Evolutionary conservation across 2,797 vertebrate genomes (phyloP).

Genomic region (Xerus rutilus): DNA sequence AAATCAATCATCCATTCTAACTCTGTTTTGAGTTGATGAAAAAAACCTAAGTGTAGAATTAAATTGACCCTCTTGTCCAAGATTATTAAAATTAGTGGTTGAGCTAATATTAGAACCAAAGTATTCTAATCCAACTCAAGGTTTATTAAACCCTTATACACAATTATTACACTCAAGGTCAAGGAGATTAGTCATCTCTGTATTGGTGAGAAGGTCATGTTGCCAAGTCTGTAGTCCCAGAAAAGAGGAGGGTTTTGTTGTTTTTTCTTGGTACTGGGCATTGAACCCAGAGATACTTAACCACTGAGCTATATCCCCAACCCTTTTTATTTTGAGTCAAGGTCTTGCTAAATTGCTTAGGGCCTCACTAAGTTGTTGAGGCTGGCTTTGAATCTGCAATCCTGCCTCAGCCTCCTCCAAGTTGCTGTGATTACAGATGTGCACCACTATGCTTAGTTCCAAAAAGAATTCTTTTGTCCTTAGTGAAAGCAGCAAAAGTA

Average conservation of each 20-base stretch:
- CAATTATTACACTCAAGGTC: not conserved
- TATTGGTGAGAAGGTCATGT: not conserved
- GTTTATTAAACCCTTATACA: not conserved
- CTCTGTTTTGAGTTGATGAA: not conserved
- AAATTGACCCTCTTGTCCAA: not conserved
- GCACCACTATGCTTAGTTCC: too few species aligned
- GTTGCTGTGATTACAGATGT: too few species aligned
- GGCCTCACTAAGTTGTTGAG: too few species aligned
- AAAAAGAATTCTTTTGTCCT: not conserved
- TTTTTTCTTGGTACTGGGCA: too few species aligned
- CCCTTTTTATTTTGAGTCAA: too few species aligned
- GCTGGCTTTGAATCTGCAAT: too few species aligned
- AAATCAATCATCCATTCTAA: not conserved
- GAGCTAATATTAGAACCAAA: not conserved
- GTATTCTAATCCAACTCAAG: not conserved
- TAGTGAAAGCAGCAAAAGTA: not conserved
- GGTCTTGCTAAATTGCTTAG: too few species aligned
- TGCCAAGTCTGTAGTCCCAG: not conserved
- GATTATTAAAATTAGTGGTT: slow-evolving; percentile 4
- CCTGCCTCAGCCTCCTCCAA: too few species aligned
- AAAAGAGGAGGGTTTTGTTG: not conserved
- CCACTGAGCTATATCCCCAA: too few species aligned
- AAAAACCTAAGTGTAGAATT: slow-evolving; percentile 10
- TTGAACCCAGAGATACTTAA: too few species aligned
- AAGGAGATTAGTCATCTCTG: not conserved